A percentile compares a stretch with the other conserved stretches of the same genome.
Evolutionary conservation across 2,113 vertebrate genomes (phyloP).

Genomic region (Rhagologus leucostigma): DNA sequence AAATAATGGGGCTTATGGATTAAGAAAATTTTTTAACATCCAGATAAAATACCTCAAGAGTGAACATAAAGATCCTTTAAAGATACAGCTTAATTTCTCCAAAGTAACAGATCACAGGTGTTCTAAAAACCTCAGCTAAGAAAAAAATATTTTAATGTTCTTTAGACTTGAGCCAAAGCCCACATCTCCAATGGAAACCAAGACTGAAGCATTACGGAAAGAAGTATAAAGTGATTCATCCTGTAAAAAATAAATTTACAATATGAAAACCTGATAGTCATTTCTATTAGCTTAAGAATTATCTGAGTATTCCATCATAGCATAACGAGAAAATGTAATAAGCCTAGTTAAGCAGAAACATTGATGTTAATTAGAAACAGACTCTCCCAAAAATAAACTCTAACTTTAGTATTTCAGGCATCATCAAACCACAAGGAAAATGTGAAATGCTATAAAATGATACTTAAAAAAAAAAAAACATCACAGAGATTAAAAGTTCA

Average conservation of each 20-base stretch:
- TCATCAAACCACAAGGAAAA: neutral
- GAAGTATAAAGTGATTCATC: neutral
- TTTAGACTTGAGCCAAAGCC: neutral
- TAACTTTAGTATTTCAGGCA: neutral
- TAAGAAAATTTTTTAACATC: neutral
- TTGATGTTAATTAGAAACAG: conserved; percentile 28
- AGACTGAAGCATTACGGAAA: neutral
- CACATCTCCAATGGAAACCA: neutral
- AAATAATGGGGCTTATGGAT: neutral
- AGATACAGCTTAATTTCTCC: neutral
- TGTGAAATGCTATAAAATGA: neutral
- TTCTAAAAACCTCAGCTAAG: neutral
- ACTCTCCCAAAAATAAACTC: neutral
- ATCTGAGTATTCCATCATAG: neutral
- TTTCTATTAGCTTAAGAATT: conserved; percentile 1
- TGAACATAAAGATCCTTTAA: neutral
- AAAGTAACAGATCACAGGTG: neutral
- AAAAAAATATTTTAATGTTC: neutral
- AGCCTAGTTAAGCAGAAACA: neutral
- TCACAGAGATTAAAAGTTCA: neutral
- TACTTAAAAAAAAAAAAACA: neutral
- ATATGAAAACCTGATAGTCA: neutral
- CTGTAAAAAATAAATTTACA: neutral
- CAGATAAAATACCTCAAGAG: neutral
- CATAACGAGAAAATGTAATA: neutral